Evolutionary conservation across 2,113 vertebrate species (phyloP).

Genomic region (Nesogale talazaci): DNA sequence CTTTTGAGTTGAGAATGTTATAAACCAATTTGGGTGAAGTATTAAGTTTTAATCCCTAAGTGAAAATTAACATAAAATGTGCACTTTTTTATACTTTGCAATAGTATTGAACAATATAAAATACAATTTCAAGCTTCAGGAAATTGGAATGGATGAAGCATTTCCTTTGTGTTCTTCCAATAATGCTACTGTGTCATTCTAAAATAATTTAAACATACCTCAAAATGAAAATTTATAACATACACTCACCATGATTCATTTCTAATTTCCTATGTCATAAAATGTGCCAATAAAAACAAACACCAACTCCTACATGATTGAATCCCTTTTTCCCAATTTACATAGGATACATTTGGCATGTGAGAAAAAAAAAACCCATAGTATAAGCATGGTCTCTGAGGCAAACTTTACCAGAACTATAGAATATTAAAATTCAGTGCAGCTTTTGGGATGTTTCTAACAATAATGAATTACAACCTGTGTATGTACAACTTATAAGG

Average conservation of each 20-base stretch:
- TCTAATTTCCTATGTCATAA: slow-evolving; percentile 25
- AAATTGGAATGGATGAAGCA: slow-evolving; percentile 16
- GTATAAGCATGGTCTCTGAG: neutral
- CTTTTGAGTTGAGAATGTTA: neutral
- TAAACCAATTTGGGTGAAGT: neutral
- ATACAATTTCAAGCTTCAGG: slow-evolving; percentile 22
- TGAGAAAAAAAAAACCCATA: neutral
- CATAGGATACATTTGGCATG: neutral
- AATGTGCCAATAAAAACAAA: neutral
- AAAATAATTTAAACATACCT: slow-evolving; percentile 41
- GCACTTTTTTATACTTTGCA: slow-evolving; percentile 26
- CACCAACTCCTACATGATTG: neutral
- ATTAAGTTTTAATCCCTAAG: slow-evolving; percentile 42
- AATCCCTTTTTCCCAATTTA: neutral
- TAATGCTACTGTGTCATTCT: slow-evolving; percentile 36
- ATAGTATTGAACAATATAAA: slow-evolving; percentile 38
- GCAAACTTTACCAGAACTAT: neutral
- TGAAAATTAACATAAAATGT: slow-evolving; percentile 52
- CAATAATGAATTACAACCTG: too few relatives aligned
- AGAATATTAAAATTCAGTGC: neutral
- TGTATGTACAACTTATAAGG: too few relatives aligned
- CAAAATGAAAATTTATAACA: slow-evolving; percentile 37
- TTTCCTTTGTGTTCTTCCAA: slow-evolving; percentile 21
- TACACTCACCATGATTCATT: slow-evolving; percentile 29
- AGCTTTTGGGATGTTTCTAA: too few relatives aligned